phyloP scores from a whole-genome alignment of 2,113 vertebrate genomes.

The Dromiciops gliroides region DNA sequence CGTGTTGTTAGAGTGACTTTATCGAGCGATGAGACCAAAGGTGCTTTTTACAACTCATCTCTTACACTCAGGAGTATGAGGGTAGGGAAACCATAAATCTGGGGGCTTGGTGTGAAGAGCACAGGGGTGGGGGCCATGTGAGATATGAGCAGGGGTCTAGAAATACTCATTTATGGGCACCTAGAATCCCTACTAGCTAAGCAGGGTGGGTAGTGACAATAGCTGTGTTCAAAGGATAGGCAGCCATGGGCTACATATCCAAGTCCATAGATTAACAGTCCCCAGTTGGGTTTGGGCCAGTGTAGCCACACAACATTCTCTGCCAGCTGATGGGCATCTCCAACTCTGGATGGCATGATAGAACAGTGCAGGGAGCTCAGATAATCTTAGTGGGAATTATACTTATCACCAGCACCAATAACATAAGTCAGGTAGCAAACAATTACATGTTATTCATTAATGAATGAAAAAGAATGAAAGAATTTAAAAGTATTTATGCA shows the following conservation, averaged over 20 bases:
- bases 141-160: neutral
- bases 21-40: constrained; percentile 64
- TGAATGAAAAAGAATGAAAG: neutral
- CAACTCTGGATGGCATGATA: neutral
- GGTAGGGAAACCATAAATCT: neutral
- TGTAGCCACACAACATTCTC: neutral
- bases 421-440: neutral
- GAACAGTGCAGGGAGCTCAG: neutral
- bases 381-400: neutral
- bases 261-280: neutral
- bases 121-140: neutral
- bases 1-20: constrained; percentile 38
- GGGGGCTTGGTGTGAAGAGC: neutral
- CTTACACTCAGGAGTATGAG: neutral
- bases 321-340: neutral
- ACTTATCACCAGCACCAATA: neutral
- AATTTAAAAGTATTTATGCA: no score
- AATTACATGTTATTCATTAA: neutral
- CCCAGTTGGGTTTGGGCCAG: neutral
- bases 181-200: neutral
- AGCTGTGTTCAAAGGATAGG: neutral
- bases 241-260: neutral
- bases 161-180: neutral
- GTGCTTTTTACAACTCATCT: neutral
- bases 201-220: neutral